Evolutionary conservation across 1,140 invertebrate species (phyloP).

Genomic region (Chironomus striatipennis): DNA sequence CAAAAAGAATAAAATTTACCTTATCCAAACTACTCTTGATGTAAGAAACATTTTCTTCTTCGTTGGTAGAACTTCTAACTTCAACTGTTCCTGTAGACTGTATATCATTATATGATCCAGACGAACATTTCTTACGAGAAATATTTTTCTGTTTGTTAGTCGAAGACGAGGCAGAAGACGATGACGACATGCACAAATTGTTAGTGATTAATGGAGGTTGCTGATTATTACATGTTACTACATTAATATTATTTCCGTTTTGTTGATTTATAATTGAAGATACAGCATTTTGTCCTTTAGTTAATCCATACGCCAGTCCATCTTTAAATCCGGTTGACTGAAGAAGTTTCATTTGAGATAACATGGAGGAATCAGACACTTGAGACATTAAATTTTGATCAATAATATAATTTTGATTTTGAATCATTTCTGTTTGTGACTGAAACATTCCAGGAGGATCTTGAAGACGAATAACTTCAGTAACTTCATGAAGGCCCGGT

Average conservation of each 20-base stretch:
- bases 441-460: slow-evolving; percentile 38
- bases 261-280: slow-evolving; percentile 20
- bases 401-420: slow-evolving; percentile 2
- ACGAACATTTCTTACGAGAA: neutral
- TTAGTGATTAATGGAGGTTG: slow-evolving; percentile 23
- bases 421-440: slow-evolving; percentile 24
- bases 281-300: slow-evolving; percentile 24
- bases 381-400: neutral
- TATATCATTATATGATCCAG: neutral
- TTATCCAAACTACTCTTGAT: neutral
- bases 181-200: slow-evolving; percentile 1
- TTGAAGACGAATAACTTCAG: slow-evolving; percentile 44
- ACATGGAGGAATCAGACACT: neutral
- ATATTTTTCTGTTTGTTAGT: slow-evolving; percentile 2
- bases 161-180: neutral
- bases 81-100: neutral
- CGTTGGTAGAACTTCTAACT: neutral
- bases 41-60: slow-evolving; percentile 9
- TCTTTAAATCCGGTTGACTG: slow-evolving; percentile 39
- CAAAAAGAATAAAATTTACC: neutral
- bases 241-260: neutral
- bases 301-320: slow-evolving; percentile 28
- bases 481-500: slow-evolving; percentile 46
- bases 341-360: slow-evolving; percentile 38
- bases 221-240: slow-evolving; percentile 17